Evolutionary conservation across 2,888 invertebrate species (phyloP), one percentile per base, ranked within the genome.

Genomic region (Limenitis arthemis): DNA sequence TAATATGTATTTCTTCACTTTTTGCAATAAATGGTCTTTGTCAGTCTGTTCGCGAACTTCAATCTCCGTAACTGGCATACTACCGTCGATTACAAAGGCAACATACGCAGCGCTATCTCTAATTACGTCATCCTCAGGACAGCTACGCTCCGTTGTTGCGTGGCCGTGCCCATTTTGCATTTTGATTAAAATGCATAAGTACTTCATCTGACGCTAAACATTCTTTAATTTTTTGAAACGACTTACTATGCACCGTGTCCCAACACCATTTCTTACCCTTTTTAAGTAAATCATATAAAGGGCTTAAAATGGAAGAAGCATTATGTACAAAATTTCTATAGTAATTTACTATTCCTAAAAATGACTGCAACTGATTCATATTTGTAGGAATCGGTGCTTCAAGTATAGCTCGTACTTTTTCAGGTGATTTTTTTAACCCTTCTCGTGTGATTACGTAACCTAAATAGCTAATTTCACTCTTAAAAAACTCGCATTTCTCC

Each of bases 331-430:
- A 63, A 52, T 46, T 58, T 5, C 59, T 42, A 38, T 60, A 61
- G 29, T 60, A 60, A 33, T 61, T 61, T 0, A 55, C 49, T 33
- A 63, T 40, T 1, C 59, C 61, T 31, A 62, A 50, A 52, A 61
- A 63, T 5, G 58, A 60, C 30, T 60, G 55, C 4, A 61, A 39
- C 39, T 56, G 50, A 33, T 7, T 51, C 6, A 61, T 43, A 44
- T 58, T 59, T n/a, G n/a, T 53, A 1, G 61, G 62, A 6, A 50
- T 30, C 8, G 58, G 56, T 1, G 54, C 56, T 12, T 56, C 34
- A 6, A 48, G 7, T 30, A 63, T 56, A 4, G 56, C 56, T n/a
- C 55, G 56, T 1, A 60, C 49, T 49, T 62, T 58, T 9, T 53
- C 52, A 1, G 56, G 55, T 6, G 49, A 49, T 44, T 61, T 61